Conservation (phyloP, 1,140 invertebrate species). For the Reticulitermes speratus region DNA sequence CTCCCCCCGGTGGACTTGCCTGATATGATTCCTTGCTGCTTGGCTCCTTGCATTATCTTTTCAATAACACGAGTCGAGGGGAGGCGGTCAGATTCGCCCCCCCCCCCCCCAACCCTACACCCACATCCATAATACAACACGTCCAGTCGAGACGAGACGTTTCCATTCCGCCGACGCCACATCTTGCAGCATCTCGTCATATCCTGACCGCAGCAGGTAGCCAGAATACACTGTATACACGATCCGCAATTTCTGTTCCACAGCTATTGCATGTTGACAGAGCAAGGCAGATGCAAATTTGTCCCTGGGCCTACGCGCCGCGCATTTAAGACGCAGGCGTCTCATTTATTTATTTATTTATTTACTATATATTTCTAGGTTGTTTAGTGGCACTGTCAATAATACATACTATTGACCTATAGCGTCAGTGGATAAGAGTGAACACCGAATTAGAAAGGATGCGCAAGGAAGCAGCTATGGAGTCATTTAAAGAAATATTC, state of each 20-base stretch:
- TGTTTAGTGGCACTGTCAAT: no score
- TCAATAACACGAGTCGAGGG: conserved; percentile 4
- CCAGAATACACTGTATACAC: neutral
- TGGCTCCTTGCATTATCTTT: conserved; percentile 2
- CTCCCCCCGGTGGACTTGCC: neutral
- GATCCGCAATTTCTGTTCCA: neutral
- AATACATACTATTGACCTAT: no score
- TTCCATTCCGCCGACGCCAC: neutral
- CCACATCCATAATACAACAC: conserved; percentile 27
- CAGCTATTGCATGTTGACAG: neutral
- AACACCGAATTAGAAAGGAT: no score
- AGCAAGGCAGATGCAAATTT: no score
- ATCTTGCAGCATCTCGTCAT: neutral
- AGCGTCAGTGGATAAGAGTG: no score
- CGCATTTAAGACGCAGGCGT: no score
- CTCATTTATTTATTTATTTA: no score
- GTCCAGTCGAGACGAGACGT: neutral
- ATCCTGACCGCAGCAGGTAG: neutral
- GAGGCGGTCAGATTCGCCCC: neutral
- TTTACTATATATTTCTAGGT: no score
- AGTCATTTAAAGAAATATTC: no score
- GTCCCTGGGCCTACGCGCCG: no score
- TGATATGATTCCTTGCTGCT: neutral
- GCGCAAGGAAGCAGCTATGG: no score
- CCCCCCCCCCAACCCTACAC: no score